Evolutionary conservation across 1,140 invertebrate species (phyloP).

Genomic region (Spodoptera litura): DNA sequence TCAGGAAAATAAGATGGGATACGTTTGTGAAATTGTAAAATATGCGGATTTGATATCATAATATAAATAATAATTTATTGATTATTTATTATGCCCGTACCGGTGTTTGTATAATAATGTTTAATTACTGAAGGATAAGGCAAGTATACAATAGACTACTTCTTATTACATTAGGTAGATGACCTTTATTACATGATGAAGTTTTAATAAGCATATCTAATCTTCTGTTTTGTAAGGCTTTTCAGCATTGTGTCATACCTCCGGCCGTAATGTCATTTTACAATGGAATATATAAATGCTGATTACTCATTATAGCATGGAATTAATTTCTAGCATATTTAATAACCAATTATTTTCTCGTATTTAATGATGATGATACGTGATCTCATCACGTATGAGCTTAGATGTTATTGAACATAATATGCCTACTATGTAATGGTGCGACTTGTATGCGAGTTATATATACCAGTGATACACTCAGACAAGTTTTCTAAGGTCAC

Average conservation of each 20-base stretch:
- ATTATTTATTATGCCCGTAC: too few species aligned
- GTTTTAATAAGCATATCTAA: background rate
- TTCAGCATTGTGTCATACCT: slow-evolving; percentile 22
- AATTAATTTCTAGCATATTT: slow-evolving; percentile 37
- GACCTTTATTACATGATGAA: background rate
- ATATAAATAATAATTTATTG: too few species aligned
- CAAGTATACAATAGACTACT: too few species aligned
- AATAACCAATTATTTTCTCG: slow-evolving; percentile 38
- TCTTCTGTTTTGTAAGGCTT: slow-evolving; percentile 6
- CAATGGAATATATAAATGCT: background rate
- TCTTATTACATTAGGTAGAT: too few species aligned
- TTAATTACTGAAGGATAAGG: too few species aligned
- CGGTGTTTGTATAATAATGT: too few species aligned
- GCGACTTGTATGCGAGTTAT: slow-evolving; percentile 23
- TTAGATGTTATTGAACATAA: slow-evolving; percentile 29
- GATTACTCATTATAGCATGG: slow-evolving; percentile 27
- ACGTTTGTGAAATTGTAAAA: too few species aligned
- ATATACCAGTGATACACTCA: slow-evolving; percentile 1
- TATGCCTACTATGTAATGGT: slow-evolving; percentile 22
- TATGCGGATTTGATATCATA: too few species aligned
- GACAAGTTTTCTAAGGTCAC: slow-evolving; percentile 22
- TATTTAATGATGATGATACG: slow-evolving; percentile 27
- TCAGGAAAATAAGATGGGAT: too few species aligned
- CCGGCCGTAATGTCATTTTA: background rate
- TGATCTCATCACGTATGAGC: slow-evolving; percentile 52